These are phyloP conservation scores for Mythimna pallens DNA, from an alignment of 2,888 invertebrate species.

Conservation along the genomic window DNA sequence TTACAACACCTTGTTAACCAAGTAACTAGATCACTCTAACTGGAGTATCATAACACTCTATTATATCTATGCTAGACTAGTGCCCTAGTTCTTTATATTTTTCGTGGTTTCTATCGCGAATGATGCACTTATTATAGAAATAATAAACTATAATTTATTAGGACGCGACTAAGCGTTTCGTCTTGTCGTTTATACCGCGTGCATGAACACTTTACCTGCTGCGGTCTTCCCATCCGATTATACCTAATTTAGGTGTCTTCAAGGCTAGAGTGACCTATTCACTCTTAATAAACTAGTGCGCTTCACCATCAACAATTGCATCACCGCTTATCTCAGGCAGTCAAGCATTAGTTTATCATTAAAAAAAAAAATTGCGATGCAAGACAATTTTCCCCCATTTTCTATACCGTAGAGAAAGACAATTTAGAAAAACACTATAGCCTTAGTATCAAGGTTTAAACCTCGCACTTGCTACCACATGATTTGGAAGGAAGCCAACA, in stretches of 20 bases:
- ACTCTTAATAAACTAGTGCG: too few species aligned
- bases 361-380: background rate
- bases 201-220: too few species aligned
- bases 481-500: constrained; percentile 45
- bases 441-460: constrained; percentile 8
- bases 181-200: too few species aligned
- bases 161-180: too few species aligned
- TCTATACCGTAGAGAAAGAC: constrained; percentile 12
- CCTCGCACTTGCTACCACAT: constrained; percentile 13
- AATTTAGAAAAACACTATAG: constrained; percentile 23
- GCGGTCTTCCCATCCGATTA: too few species aligned
- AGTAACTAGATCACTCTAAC: constrained; percentile 8
- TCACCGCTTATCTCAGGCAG: too few species aligned
- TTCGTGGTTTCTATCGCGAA: background rate
- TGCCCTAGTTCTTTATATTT: background rate
- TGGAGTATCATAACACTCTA: background rate
- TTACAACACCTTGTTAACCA: background rate
- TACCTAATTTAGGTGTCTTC: too few species aligned
- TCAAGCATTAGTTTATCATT: too few species aligned
- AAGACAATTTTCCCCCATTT: constrained; percentile 20
- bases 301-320: too few species aligned
- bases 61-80: background rate
- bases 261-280: too few species aligned
- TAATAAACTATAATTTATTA: background rate
- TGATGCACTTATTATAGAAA: background rate